phyloP scores from a whole-genome alignment of 2,888 invertebrate genomes.

The Phrixothrix hirtus region DNA sequence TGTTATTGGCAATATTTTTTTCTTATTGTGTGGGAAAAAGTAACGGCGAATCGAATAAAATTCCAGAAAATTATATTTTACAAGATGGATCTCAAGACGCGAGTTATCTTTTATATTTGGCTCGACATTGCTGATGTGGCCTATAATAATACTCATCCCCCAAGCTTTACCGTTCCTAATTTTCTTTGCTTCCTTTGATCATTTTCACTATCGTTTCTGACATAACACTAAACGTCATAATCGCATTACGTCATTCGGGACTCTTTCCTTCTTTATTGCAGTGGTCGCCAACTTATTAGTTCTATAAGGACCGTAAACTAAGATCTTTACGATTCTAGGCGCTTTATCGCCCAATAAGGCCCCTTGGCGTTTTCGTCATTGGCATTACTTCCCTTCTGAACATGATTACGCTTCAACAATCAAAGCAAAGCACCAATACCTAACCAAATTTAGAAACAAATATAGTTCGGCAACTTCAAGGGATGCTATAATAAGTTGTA shows the following conservation, averaged over 20 bases:
- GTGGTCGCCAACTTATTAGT: slow-evolving; percentile 37
- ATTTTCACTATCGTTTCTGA: slow-evolving; percentile 28
- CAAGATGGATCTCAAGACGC: slow-evolving; percentile 10
- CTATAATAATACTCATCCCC: slow-evolving; percentile 14
- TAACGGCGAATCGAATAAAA: slow-evolving; percentile 1
- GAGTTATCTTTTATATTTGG: slow-evolving; percentile 11
- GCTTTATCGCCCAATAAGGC: slow-evolving; percentile 35
- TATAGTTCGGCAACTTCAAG: too few relatives aligned
- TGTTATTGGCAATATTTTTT: slow-evolving; percentile 6
- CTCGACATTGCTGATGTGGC: slow-evolving; percentile 7
- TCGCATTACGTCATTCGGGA: slow-evolving; percentile 31
- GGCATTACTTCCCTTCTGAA: slow-evolving; percentile 15
- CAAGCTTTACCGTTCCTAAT: slow-evolving; percentile 9
- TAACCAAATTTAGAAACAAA: slow-evolving; percentile 2
- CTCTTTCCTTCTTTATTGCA: slow-evolving; percentile 34
- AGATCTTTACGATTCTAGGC: slow-evolving; percentile 32
- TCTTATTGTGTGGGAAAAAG: slow-evolving; percentile 1
- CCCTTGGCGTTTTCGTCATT: slow-evolving; percentile 22
- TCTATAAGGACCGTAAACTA: slow-evolving; percentile 35
- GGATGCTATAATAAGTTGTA: too few relatives aligned
- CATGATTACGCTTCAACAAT: slow-evolving; percentile 20
- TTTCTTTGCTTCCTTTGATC: slow-evolving; percentile 21
- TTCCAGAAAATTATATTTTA: slow-evolving; percentile 1
- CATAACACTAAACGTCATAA: slow-evolving; percentile 37
- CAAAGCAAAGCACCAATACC: slow-evolving; percentile 7